Base-by-base conservation (phyloP, 2,888 invertebrate genomes). In the Mamestra brassicae region DNA sequence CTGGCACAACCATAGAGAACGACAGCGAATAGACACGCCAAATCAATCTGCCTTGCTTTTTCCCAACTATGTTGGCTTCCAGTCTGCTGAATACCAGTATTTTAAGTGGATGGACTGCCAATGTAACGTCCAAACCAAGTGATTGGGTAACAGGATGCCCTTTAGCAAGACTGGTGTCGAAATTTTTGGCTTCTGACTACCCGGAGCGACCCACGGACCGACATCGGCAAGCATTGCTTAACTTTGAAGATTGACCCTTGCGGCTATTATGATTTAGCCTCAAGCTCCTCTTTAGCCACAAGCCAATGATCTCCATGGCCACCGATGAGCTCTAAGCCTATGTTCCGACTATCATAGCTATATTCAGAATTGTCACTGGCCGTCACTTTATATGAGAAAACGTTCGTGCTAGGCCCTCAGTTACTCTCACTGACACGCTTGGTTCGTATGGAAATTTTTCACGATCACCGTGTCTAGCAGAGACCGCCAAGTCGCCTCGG, bases 1-100 rank as follows among this genome's bases (percentile, higher is more conserved):
- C 69, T 57, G 38, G 76, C 60, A 73, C 64, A 74, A 80, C 77
- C 77, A 62, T 26, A 62, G 62, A 62, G 45, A 6, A 26, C 26
- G 7, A 45, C 7, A 26, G 13, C 6, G 13, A 62, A 26, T 45
- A 62, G 45, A 62, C 2, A 13, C 17, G 38, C 17, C 10, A 13
- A 26, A 26, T 17, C 38, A 38, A 15, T 38, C 10, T n/a, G 2
- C 11, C n/a, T 13, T 17, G 61, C 3, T 17, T 26, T 26, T 45
- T 13, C 11, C n/a, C 61, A 11, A 3, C 42, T n/a, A 11, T 5
- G 11, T 42, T n/a, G n/a, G 26, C 26, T 26, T 26, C 26, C 26
- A 26, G 26, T 26, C 26, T 1, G 17, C 52, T 52, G 5, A n/a
- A 42, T 61, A 42, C 5, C n/a, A 11, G n/a, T 10, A 4, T 60